These are phyloP conservation scores for Pygocentrus nattereri DNA, from an alignment of 2,797 vertebrate genomes.

Conservation along the genomic window DNA sequence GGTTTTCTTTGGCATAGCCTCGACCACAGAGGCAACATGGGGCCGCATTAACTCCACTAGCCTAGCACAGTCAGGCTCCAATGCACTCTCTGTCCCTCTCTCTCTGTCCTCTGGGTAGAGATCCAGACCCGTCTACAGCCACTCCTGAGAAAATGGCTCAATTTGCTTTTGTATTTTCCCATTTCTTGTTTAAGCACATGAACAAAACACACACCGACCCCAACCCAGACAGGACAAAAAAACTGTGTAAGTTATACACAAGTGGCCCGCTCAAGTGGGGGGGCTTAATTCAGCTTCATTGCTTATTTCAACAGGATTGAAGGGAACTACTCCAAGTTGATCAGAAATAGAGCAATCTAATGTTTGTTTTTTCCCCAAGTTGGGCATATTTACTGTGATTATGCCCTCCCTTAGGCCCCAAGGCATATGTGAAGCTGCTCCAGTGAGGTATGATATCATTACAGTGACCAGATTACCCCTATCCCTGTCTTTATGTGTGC, in stretches of 20 bases:
- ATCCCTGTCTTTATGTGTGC: conserved; percentile 24
- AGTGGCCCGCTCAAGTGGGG: conserved; percentile 14
- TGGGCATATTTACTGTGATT: conserved; percentile 25
- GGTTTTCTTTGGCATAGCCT: conserved; percentile 37
- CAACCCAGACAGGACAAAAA: background rate
- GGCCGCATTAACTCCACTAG: conserved; percentile 37
- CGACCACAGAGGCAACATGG: conserved; percentile 34
- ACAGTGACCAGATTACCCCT: conserved; percentile 27
- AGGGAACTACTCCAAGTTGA: conserved; percentile 17
- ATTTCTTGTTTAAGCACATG: conserved; percentile 8
- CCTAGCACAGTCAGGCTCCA: conserved; percentile 31
- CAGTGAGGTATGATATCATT: conserved; percentile 30
- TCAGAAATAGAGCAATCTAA: conserved; percentile 30
- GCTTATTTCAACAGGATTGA: background rate
- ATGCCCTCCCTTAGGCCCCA: conserved; percentile 1
- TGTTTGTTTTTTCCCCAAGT: conserved; percentile 29
- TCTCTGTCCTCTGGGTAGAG: background rate
- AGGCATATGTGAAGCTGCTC: conserved; percentile 30
- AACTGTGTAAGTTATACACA: background rate
- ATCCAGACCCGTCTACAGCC: conserved; percentile 8
- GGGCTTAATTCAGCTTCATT: conserved; percentile 31
- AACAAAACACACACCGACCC: background rate
- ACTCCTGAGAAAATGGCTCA: background rate
- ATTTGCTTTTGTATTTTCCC: background rate
- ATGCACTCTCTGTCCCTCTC: background rate